Evolutionary conservation across 2,797 vertebrate species (phyloP), one percentile per base, ranked within the genome.

Genomic region (Sternotherus odoratus): DNA sequence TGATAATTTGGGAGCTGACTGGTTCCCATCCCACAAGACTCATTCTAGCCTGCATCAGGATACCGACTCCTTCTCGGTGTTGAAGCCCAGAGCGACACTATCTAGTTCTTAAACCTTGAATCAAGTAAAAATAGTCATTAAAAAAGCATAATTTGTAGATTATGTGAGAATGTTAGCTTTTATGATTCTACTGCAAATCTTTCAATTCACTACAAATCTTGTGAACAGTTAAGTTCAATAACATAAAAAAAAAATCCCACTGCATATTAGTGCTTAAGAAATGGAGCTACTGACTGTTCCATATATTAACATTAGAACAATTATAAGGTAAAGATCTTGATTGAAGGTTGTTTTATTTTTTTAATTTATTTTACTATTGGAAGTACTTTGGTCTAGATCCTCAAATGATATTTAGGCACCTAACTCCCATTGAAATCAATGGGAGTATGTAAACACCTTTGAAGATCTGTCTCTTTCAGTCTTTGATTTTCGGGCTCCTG

Each of bases 201-300:
- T 72, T 23, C 30, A 33, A 33, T 60, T 69, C 16, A 12, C 23
- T 72, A 23, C 66, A 72, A 43, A 72, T 72, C 36, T 72, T 36
- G 36, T 21, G 36, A 43, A 39, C 21, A 43, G 36, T 72, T 72
- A 72, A 72, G 5, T 36, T 24, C 11, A 24, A 5, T 72, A 11
- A 39, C 36, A 69, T 43, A 2, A 39, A 39, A 60, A 39, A 60
- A 56, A 60, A 60, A 60, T 24, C 3, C 0, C 0, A 66, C 36
- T 83, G 2, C 72, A 39, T 39, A 79, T 12, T 86, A 57, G 89
- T 93, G 26, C 63, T 82, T 57, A 89, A 56, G 10, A n/a, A n/a
- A 10, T 4, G n/a, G 15, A 9, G 1, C 0, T 2, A 72, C 21
- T 72, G 19, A 72, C 66, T 2, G 10, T 30, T 83, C 43, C 81